These are phyloP conservation scores for Plodia interpunctella DNA, from an alignment of 1,140 invertebrate genomes.

Conservation along the genomic window DNA sequence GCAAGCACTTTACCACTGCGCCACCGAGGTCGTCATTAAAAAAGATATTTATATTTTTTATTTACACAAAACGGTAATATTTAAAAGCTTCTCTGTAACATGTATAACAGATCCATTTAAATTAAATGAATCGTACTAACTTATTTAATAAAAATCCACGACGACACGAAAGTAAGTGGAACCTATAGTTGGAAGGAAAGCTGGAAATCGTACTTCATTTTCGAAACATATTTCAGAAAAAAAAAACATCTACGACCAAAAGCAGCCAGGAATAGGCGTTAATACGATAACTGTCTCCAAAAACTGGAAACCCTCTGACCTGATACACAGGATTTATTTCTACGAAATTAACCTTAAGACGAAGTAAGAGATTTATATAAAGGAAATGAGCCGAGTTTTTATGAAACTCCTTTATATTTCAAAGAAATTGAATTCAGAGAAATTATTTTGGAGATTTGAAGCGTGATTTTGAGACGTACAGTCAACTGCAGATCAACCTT, in stretches of 20 bases:
- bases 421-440: too few relatives aligned
- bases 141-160: too few relatives aligned
- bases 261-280: not conserved
- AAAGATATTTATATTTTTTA: too few relatives aligned
- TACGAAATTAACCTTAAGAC: constrained; percentile 55
- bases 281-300: not conserved
- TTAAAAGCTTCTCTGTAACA: too few relatives aligned
- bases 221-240: not conserved
- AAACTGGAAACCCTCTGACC: constrained; percentile 10
- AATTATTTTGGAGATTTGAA: constrained; percentile 7
- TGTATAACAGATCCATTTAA: too few relatives aligned
- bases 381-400: constrained; percentile 43
- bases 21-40: too few relatives aligned
- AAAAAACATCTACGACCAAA: not conserved
- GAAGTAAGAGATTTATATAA: constrained; percentile 55
- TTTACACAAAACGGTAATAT: too few relatives aligned
- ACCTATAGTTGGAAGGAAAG: not conserved
- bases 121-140: too few relatives aligned
- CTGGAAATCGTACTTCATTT: not conserved
- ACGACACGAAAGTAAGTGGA: not conserved
- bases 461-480: constrained; percentile 11
- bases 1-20: too few relatives aligned
- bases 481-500: too few relatives aligned
- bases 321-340: constrained; percentile 47
- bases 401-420: constrained; percentile 29